Base-by-base conservation (phyloP, 64 coral and sea anemone genomes). In the Dendrophyllia cribrosa region DNA sequence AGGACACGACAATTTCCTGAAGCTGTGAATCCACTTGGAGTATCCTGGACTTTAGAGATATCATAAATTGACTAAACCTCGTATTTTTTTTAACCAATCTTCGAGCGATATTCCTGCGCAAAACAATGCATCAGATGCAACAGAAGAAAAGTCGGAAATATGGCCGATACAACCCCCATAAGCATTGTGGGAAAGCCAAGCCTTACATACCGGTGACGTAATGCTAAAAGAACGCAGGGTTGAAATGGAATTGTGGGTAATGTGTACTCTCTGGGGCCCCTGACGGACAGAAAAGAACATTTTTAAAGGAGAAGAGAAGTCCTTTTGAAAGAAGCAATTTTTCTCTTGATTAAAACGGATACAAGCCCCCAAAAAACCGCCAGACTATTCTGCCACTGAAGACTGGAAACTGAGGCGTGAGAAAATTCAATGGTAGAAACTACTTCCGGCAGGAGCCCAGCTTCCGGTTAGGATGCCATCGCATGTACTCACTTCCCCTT, bases 201-300 rank as follows among this genome's bases (percentile, higher is more conserved):
- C 95, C 95, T 84, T 91, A 82, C 95, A 97, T 97, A 88, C 95
- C 95, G 79, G 78, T 80, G 92, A 94, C 95, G 92, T 97, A 66
- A 94, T 87, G 80, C 9, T 4, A 49, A 4, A 20, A 47, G 43
- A 84, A 84, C 43, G 3, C 58, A 46, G 3, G 24, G 24, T 74
- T 74, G 59, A 43, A 87, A 24, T 48, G 43, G 86, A 58, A 25
- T 16, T 76, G 12, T 88, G 86, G 86, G 86, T 75, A 87, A 79
- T 52, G 14, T 22, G 1, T 79, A 45, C 26, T 72, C 3, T 9
- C 12, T 2, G 2, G 34, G 34, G 55, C 13, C 13, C 4, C 61
- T 0, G 19, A 13, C 14, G 17, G 14, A 1, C 0, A 5, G 5
- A 19, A 64, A 64, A 20, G 61, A 64, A 19, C 61, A 64, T 64